Conservation (phyloP, 1,140 invertebrate genomes). For the Cotesia glomerata region DNA sequence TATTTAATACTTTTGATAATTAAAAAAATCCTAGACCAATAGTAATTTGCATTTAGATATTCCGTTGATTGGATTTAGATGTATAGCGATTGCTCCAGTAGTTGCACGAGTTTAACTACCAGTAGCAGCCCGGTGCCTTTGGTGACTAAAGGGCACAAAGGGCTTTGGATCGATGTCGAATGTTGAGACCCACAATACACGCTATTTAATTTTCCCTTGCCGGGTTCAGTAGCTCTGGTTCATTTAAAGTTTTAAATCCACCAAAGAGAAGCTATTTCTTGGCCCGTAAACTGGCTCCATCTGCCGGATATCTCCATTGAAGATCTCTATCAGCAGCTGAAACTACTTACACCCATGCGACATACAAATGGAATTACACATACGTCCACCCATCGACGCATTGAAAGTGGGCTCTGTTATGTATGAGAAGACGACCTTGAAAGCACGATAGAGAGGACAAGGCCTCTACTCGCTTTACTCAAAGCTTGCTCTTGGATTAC, state of each 20-base stretch:
- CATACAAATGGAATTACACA: not conserved
- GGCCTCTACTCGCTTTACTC: conserved; percentile 38
- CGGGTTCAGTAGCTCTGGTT: too few relatives aligned
- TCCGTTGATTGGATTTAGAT: not conserved
- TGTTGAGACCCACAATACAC: not conserved
- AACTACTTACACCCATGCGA: not conserved
- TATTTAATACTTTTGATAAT: too few relatives aligned
- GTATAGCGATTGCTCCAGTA: not conserved
- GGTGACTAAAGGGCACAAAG: not conserved
- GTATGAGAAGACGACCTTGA: conserved; percentile 55
- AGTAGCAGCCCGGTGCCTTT: not conserved
- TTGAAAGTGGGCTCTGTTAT: conserved; percentile 25
- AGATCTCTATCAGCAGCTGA: not conserved
- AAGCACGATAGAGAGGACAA: conserved; percentile 50
- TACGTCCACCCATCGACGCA: not conserved
- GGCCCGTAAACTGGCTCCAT: conserved; percentile 39
- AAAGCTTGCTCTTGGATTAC: conserved; percentile 25
- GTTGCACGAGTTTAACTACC: not conserved
- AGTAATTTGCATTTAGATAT: too few relatives aligned
- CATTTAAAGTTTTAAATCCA: not conserved
- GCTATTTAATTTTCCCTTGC: too few relatives aligned
- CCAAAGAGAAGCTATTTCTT: conserved; percentile 24
- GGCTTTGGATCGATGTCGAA: not conserved
- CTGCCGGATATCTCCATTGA: conserved; percentile 26
- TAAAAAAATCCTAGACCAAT: too few relatives aligned